Percentiles rank a stretch among this genome's conserved stretches.
These are phyloP conservation scores for Macaria notata DNA, from an alignment of 2,888 invertebrate species.

Conservation along the genomic window DNA sequence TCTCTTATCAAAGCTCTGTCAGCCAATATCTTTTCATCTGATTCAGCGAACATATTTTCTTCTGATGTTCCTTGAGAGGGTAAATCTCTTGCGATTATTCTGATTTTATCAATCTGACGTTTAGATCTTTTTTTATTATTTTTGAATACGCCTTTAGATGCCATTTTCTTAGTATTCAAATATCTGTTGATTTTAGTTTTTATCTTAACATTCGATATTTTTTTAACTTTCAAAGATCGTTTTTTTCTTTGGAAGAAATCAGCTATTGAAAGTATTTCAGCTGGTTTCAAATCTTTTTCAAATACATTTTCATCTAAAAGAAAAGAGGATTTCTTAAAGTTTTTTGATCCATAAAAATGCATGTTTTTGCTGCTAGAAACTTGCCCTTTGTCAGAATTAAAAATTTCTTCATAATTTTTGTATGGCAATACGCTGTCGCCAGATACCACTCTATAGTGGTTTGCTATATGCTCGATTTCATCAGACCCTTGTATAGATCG, in stretches of 20 bases:
- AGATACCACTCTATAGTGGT: slow-evolving; percentile 50
- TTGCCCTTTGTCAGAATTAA: slow-evolving; percentile 29
- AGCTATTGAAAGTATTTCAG: slow-evolving; percentile 54
- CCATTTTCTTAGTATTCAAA: slow-evolving; percentile 55
- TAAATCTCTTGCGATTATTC: slow-evolving; percentile 55
- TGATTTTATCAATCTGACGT: slow-evolving; percentile 60
- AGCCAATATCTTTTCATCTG: slow-evolving; percentile 57
- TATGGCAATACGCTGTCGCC: slow-evolving; percentile 44
- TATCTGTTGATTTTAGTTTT: slow-evolving; percentile 54
- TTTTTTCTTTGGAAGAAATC: slow-evolving; percentile 53
- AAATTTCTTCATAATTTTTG: slow-evolving; percentile 49
- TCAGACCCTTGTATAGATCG: slow-evolving; percentile 37
- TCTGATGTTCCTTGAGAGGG: slow-evolving; percentile 46
- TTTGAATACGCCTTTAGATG: slow-evolving; percentile 46
- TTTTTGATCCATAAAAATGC: not conserved
- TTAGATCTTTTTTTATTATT: slow-evolving; percentile 59
- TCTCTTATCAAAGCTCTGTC: slow-evolving; percentile 55
- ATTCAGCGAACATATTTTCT: slow-evolving; percentile 55
- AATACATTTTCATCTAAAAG: slow-evolving; percentile 47
- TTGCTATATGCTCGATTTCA: slow-evolving; percentile 48
- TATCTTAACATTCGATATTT: slow-evolving; percentile 50
- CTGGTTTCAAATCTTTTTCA: slow-evolving; percentile 50
- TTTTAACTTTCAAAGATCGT: slow-evolving; percentile 47
- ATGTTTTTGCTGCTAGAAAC: slow-evolving; percentile 18
- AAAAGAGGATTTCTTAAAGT: slow-evolving; percentile 24